These are phyloP conservation scores for Eidolon dupreanum DNA, from an alignment of 2,797 vertebrate genomes.

Conservation along the genomic window DNA sequence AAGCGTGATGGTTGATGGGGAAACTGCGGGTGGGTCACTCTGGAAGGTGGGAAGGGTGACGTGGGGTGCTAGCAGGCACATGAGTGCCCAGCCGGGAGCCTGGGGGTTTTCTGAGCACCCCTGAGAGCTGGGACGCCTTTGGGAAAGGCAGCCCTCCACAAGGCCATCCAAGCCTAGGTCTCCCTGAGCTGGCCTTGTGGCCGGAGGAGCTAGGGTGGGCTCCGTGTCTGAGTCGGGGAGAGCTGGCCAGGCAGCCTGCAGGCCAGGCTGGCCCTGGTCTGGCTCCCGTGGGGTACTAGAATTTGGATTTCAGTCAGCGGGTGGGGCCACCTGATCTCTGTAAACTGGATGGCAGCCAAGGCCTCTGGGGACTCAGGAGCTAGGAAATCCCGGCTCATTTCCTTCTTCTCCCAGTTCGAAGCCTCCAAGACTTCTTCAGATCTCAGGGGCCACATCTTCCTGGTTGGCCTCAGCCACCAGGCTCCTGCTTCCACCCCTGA, in stretches of 20 bases:
- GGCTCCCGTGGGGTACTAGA: neutral
- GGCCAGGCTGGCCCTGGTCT: neutral
- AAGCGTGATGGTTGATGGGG: conserved; percentile 75
- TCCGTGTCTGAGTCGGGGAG: neutral
- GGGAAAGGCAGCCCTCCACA: neutral
- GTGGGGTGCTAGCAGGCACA: neutral
- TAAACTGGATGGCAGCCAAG: neutral
- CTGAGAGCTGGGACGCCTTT: neutral
- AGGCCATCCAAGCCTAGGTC: neutral
- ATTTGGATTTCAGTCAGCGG: accelerated
- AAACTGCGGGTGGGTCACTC: conserved; percentile 67
- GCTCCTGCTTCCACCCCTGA: neutral
- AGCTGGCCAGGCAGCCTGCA: neutral
- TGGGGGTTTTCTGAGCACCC: neutral
- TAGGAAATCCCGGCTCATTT: neutral
- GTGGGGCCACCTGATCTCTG: neutral
- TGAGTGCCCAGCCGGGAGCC: neutral
- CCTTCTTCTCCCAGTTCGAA: neutral
- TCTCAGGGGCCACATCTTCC: neutral
- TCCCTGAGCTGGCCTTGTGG: neutral
- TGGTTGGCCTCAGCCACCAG: accelerated
- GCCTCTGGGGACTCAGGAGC: neutral
- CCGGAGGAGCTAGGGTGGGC: no score
- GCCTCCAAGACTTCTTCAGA: neutral
- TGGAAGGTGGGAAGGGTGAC: neutral